Evolutionary conservation across 1,140 invertebrate genomes (phyloP), one percentile per base, ranked within the genome.

Genomic region (Ephestia elutella): DNA sequence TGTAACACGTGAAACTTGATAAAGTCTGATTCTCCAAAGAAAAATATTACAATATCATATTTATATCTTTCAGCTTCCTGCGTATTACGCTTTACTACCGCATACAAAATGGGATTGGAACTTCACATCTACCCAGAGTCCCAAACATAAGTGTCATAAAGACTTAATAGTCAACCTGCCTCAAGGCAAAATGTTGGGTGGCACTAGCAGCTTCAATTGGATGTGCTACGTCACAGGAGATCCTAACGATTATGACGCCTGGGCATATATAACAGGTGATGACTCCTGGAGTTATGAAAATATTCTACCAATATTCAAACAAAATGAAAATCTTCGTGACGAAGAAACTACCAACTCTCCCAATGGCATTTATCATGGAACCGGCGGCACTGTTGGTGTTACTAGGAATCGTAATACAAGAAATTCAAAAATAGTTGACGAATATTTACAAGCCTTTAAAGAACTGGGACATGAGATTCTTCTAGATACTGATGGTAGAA

Each of bases 191-290:
- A 75, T 79, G 17, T 67, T 93, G 54, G 94, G 94, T 2, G 94
- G 94, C 2, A 91, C 91, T 0, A 93, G 92, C 32, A 91, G 91
- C 0, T 83, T 95, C 5, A 95, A 95, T 78, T 93, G 92, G 44
- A 94, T 95, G 93, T 91, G 93, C n/a, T 94, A 95, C 73, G 92
- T 93, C 0, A 82, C 94, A 57, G 94, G 94, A 0, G 93, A 94
- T 80, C 90, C 88, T 19, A 63, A 80, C 13, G 94, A 95, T 70
- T 95, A 92, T 68, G 92, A 95, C 70, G 65, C 86, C 5, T 95
- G 94, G 94, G 78, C 72, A 82, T 58, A 70, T 55, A 63, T 51
- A 57, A 90, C 54, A 0, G 95, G 95, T 62, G 60, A 69, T 63
- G 82, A 85, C 0, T 93, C 93, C 0, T 97, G 96, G 96, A 59